Evolutionary conservation across 2,888 invertebrate species (phyloP).

Genomic region (Trissonchulus latispiculum): DNA sequence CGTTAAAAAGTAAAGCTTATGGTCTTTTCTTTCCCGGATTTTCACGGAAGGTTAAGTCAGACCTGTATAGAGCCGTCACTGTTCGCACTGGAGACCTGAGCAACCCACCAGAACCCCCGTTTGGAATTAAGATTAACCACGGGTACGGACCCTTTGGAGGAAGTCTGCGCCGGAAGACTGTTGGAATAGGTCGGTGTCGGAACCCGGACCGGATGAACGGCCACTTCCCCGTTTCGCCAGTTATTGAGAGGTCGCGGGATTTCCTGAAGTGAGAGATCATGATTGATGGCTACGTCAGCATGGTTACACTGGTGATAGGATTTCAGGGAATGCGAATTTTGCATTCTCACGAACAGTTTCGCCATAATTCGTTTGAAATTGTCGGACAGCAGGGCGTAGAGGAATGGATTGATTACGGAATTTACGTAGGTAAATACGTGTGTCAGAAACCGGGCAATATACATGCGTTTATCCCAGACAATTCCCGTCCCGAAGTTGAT

Average conservation of each 20-base stretch:
- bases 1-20: too few species aligned
- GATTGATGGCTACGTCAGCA: not conserved
- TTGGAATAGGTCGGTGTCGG: not conserved
- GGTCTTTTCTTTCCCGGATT: too few species aligned
- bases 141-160: too few species aligned
- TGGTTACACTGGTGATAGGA: not conserved
- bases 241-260: not conserved
- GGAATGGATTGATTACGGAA: conserved; percentile 13
- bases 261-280: not conserved
- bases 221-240: not conserved
- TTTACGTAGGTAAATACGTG: conserved; percentile 15
- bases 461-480: not conserved
- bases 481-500: conserved; percentile 6
- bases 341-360: not conserved
- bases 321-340: not conserved
- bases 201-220: not conserved
- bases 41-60: too few species aligned
- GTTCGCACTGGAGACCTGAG: not conserved
- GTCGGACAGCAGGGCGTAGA: conserved; percentile 10
- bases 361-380: conserved; percentile 4
- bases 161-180: not conserved
- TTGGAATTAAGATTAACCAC: too few species aligned
- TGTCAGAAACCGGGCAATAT: not conserved
- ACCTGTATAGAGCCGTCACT: not conserved
- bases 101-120: not conserved